These are phyloP conservation scores for Myxocyprinus asiaticus DNA, from an alignment of 2,113 vertebrate species.

Conservation along the genomic window DNA sequence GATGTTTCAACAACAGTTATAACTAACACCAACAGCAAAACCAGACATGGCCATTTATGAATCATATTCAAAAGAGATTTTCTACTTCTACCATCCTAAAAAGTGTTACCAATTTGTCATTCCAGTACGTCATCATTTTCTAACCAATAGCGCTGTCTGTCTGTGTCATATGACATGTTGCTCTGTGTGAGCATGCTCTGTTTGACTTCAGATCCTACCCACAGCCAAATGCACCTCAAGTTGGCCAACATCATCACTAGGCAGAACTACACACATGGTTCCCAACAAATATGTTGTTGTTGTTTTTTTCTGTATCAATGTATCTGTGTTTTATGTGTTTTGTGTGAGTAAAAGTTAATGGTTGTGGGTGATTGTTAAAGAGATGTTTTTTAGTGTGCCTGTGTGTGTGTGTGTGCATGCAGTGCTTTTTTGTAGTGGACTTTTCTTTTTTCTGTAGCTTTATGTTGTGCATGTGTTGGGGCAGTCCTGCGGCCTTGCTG, in stretches of 20 bases:
- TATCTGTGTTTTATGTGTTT: too few species aligned
- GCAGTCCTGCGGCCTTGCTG: constrained; percentile 54
- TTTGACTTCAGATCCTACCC: constrained; percentile 38
- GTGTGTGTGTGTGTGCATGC: constrained; percentile 30
- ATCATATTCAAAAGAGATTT: constrained; percentile 23
- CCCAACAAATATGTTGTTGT: constrained; percentile 7
- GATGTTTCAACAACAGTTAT: too few species aligned
- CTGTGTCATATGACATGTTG: constrained; percentile 52
- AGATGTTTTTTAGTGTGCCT: constrained; percentile 23
- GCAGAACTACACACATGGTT: constrained; percentile 39
- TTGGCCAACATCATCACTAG: constrained; percentile 32
- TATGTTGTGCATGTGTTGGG: constrained; percentile 59
- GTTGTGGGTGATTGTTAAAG: too few species aligned
- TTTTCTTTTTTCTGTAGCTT: constrained; percentile 34
- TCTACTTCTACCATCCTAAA: neutral
- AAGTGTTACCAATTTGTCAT: constrained; percentile 8
- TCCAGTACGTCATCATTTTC: constrained; percentile 13
- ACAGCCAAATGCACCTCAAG: constrained; percentile 45
- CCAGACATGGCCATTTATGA: constrained; percentile 14
- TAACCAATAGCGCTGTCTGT: constrained; percentile 48
- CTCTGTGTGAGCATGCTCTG: constrained; percentile 59
- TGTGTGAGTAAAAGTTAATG: too few species aligned
- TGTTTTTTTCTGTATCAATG: constrained; percentile 11
- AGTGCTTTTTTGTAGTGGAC: constrained; percentile 18
- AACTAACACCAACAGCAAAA: neutral